A percentile compares a stretch with the other conserved stretches of the same genome.
Evolutionary conservation across 2,888 invertebrate genomes (phyloP).

Genomic region (Apodemia duryi): DNA sequence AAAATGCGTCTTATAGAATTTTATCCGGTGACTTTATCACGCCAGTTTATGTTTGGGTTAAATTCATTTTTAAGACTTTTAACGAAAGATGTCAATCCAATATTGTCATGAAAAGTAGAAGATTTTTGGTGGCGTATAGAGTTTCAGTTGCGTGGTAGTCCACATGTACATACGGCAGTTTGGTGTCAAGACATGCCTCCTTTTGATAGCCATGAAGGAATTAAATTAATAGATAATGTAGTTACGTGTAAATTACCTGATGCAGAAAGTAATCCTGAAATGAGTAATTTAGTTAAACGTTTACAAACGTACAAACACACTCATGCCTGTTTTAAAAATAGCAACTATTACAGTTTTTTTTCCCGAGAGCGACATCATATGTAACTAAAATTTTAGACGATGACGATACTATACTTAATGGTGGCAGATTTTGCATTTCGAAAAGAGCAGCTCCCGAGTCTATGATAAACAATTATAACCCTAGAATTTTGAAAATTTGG

Average conservation of each 20-base stretch:
- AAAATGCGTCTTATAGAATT: not conserved
- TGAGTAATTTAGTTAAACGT: slow-evolving; percentile 23
- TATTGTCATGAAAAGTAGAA: slow-evolving; percentile 14
- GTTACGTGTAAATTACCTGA: slow-evolving; percentile 35
- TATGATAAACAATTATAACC: slow-evolving; percentile 41
- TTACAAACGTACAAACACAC: slow-evolving; percentile 36
- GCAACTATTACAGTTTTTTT: slow-evolving; percentile 31
- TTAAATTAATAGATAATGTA: slow-evolving; percentile 31
- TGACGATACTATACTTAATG: slow-evolving; percentile 30
- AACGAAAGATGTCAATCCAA: not conserved
- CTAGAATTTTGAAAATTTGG: slow-evolving; percentile 35
- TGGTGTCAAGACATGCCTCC: slow-evolving; percentile 35
- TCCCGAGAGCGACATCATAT: slow-evolving; percentile 32
- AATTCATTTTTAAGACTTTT: not conserved
- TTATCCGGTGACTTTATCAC: slow-evolving; percentile 14
- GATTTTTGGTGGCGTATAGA: slow-evolving; percentile 41
- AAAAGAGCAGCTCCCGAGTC: slow-evolving; percentile 25
- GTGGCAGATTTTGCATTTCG: slow-evolving; percentile 29
- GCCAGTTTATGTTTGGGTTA: slow-evolving; percentile 16
- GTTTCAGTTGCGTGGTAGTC: slow-evolving; percentile 44
- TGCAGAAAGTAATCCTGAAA: slow-evolving; percentile 15
- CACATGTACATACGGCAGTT: slow-evolving; percentile 41
- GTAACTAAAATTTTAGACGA: slow-evolving; percentile 34
- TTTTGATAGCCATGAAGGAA: slow-evolving; percentile 30
- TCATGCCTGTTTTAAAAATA: slow-evolving; percentile 32